A percentile compares a stretch with the other conserved stretches of the same genome.
These are phyloP conservation scores for Amphipoea oculea DNA, from an alignment of 2,888 invertebrate species.

Conservation along the genomic window DNA sequence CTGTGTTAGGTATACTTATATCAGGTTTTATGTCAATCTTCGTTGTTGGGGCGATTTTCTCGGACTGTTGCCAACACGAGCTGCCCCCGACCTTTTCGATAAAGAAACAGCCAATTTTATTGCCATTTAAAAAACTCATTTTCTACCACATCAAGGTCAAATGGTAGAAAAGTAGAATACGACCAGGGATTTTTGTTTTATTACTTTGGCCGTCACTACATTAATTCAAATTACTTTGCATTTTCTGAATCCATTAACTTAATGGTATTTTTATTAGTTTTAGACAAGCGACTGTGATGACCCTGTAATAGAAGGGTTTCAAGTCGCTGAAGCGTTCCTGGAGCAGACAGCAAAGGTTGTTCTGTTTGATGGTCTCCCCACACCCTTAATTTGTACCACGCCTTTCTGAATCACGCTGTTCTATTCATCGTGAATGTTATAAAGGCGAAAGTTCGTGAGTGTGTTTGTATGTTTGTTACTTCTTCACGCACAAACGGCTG, in stretches of 20 bases:
- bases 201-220: constrained; percentile 8
- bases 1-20: constrained; percentile 10
- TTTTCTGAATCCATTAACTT: constrained; percentile 32
- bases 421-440: no score
- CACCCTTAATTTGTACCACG: no score
- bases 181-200: constrained; percentile 28
- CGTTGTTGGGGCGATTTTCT: background rate
- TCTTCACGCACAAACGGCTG: no score
- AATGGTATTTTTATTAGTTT: constrained; percentile 51
- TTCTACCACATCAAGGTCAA: background rate
- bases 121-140: background rate
- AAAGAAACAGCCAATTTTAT: background rate
- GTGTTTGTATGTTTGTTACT: no score
- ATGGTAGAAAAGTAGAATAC: background rate
- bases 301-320: background rate
- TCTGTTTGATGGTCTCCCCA: no score
- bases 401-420: no score
- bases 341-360: no score
- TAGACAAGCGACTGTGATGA: background rate
- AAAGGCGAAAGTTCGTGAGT: no score
- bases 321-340: background rate
- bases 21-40: constrained; percentile 33
- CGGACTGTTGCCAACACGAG: constrained; percentile 1
- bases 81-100: background rate
- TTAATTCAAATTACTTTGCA: constrained; percentile 39